Evolutionary conservation across 2,888 invertebrate genomes (phyloP).

Genomic region (Cotesia congregata): DNA sequence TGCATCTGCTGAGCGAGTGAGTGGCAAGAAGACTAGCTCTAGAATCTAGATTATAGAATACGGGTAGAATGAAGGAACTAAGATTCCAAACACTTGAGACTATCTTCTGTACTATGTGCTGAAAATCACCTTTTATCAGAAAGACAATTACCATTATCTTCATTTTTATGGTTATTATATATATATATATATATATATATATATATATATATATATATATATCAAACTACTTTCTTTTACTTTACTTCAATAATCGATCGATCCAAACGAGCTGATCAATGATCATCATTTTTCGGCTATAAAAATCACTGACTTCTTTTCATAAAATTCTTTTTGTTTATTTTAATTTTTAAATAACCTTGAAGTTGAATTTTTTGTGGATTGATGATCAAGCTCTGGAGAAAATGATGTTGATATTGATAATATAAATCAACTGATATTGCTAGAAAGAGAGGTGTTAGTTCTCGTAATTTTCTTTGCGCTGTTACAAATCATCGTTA

Average conservation of each 20-base stretch:
- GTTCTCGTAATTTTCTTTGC: too few species aligned
- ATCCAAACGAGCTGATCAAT: too few species aligned
- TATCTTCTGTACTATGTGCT: conserved; percentile 8
- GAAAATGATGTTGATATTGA: too few species aligned
- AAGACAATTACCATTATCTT: neutral
- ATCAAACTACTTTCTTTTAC: neutral
- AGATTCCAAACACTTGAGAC: conserved; percentile 25
- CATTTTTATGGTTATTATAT: neutral
- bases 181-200: neutral
- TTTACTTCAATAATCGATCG: neutral
- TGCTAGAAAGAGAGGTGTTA: too few species aligned
- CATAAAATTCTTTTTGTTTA: too few species aligned
- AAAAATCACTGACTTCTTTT: too few species aligned
- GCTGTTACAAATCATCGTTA: too few species aligned
- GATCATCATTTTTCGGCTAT: too few species aligned
- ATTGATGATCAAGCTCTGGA: too few species aligned
- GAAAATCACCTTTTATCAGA: neutral
- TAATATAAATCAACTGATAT: too few species aligned
- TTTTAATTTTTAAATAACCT: too few species aligned
- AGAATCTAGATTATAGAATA: conserved; percentile 8
- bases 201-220: neutral
- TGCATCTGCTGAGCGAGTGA: conserved; percentile 32
- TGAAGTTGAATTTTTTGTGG: too few species aligned
- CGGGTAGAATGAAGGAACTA: neutral
- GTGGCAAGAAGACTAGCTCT: conserved; percentile 18